These are phyloP conservation scores for Indicator indicator DNA, from an alignment of 2,113 vertebrate genomes.

Conservation along the genomic window DNA sequence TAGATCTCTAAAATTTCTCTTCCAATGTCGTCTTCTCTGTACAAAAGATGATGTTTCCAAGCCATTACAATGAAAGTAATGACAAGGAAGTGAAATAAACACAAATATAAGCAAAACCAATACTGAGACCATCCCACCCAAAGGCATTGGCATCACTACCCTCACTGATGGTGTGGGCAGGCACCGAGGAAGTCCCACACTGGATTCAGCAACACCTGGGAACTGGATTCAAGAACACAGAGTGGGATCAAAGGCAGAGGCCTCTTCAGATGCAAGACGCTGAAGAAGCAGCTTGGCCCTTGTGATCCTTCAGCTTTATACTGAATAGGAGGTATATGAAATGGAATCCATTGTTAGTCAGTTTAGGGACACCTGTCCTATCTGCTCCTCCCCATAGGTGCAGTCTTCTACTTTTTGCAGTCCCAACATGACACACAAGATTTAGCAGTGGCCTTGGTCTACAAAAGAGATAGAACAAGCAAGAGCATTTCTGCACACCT, in stretches of 20 bases:
- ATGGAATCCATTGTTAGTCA: neutral
- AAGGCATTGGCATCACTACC: neutral
- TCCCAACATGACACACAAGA: too few species aligned
- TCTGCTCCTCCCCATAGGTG: too few species aligned
- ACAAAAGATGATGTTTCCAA: neutral
- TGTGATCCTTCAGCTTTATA: too few species aligned
- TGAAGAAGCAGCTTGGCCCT: neutral
- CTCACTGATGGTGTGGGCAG: neutral
- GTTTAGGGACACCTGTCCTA: neutral
- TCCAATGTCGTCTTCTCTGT: neutral
- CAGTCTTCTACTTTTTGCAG: too few species aligned
- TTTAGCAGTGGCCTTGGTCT: neutral
- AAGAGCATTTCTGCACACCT: too few species aligned
- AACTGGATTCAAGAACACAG: too few species aligned
- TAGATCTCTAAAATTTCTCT: neutral
- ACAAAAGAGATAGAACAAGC: neutral
- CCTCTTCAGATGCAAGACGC: neutral
- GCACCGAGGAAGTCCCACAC: too few species aligned
- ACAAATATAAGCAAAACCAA: neutral
- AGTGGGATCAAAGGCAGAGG: neutral
- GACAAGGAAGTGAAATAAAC: neutral
- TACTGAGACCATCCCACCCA: neutral
- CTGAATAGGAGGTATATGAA: neutral
- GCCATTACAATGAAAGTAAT: neutral
- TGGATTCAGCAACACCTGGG: too few species aligned